Percentiles rank a stretch among this genome's conserved stretches.
These are phyloP conservation scores for Pogonophryne albipinna DNA, from an alignment of 2,797 vertebrate genomes.

Conservation along the genomic window DNA sequence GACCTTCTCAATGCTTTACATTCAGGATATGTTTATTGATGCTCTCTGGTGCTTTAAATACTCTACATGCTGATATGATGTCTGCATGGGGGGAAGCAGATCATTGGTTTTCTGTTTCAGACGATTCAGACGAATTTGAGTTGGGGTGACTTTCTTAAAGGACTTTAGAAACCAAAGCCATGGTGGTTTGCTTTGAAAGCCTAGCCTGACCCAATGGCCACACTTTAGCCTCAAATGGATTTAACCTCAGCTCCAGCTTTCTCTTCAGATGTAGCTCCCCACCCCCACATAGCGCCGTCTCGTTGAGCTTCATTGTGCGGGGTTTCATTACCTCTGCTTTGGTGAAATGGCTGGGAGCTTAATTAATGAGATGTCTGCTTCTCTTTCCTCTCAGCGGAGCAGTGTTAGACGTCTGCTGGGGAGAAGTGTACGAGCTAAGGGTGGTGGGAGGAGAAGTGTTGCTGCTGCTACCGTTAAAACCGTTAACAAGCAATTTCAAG, in stretches of 20 bases:
- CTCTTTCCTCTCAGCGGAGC: slow-evolving; percentile 59
- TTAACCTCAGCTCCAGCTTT: slow-evolving; percentile 35
- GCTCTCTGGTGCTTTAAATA: slow-evolving; percentile 55
- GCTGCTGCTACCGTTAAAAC: slow-evolving; percentile 25
- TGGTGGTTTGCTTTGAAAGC: slow-evolving; percentile 16
- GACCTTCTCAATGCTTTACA: slow-evolving; percentile 71
- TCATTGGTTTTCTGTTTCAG: slow-evolving; percentile 14
- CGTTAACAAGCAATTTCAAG: slow-evolving; percentile 43
- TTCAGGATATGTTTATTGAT: slow-evolving; percentile 62
- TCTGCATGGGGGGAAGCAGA: background rate
- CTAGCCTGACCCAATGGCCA: slow-evolving; percentile 21
- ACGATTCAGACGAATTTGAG: slow-evolving; percentile 27
- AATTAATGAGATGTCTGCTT: slow-evolving; percentile 79
- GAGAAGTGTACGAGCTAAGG: slow-evolving; percentile 46
- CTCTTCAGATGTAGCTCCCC: slow-evolving; percentile 35
- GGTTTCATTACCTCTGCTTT: slow-evolving; percentile 74
- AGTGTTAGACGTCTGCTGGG: slow-evolving; percentile 63
- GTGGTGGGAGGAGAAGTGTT: slow-evolving; percentile 43
- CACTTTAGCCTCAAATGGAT: slow-evolving; percentile 44
- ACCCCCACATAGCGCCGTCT: slow-evolving; percentile 18
- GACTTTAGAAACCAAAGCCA: slow-evolving; percentile 32
- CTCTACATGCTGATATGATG: slow-evolving; percentile 39
- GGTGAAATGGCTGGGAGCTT: slow-evolving; percentile 74
- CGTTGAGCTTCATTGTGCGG: slow-evolving; percentile 47
- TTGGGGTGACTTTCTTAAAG: slow-evolving; percentile 22